Evolutionary conservation across 2,888 invertebrate genomes (phyloP).

Genomic region (Galerucella nymphaeae): DNA sequence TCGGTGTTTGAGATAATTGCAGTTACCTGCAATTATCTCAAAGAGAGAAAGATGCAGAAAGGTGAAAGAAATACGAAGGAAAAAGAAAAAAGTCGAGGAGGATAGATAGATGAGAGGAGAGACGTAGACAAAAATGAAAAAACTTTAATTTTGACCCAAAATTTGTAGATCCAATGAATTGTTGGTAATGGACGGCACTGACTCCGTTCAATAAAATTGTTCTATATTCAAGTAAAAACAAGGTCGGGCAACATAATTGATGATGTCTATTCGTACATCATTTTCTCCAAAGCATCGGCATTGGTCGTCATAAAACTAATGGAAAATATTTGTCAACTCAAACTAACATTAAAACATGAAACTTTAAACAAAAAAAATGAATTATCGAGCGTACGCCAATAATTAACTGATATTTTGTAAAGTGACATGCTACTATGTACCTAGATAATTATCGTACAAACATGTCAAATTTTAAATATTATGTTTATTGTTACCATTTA

Average conservation of each 20-base stretch:
- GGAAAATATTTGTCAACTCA: conserved; percentile 46
- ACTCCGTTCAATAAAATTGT: conserved; percentile 14
- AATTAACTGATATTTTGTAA: conserved; percentile 27
- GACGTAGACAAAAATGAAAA: no score
- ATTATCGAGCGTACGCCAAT: conserved; percentile 12
- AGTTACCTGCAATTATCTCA: no score
- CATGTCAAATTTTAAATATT: conserved; percentile 6
- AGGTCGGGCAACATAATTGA: conserved; percentile 42
- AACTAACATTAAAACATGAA: conserved; percentile 25
- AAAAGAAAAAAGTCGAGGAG: no score
- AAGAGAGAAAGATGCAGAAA: no score
- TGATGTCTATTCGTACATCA: conserved; percentile 32
- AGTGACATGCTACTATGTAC: conserved; percentile 6
- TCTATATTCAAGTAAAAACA: conserved; percentile 40
- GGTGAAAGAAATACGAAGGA: no score
- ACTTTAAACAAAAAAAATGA: conserved; percentile 24
- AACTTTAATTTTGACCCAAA: background rate
- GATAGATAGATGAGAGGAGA: no score
- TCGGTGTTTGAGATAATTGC: no score
- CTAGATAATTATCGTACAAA: conserved; percentile 8
- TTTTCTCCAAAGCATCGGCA: conserved; percentile 27
- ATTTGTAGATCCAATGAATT: background rate
- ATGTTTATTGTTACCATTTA: background rate
- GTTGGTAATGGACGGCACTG: background rate
- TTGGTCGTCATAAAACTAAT: conserved; percentile 42